Percentiles rank a stretch among this genome's conserved stretches.
Conservation (phyloP, 2,888 invertebrate genomes). For the Yponomeuta malinellus region DNA sequence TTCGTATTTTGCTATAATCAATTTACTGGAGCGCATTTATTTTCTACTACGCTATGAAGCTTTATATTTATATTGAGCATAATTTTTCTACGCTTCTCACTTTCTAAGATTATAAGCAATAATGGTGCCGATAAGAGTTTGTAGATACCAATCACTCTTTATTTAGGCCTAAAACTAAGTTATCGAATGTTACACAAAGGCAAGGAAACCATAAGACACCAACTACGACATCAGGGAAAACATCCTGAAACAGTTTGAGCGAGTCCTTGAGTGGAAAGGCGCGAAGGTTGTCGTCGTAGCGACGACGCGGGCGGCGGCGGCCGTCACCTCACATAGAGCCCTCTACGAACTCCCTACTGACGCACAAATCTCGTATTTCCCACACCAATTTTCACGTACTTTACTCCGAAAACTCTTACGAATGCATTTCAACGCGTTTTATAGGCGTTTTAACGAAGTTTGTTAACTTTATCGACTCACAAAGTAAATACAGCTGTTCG, state of each 20-base stretch:
- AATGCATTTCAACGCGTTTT: not conserved
- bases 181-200: no score
- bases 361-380: not conserved
- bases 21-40: not conserved
- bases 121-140: not conserved
- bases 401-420: not conserved
- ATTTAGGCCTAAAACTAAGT: no score
- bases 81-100: not conserved
- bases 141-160: no score
- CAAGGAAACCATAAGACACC: no score
- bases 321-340: not conserved
- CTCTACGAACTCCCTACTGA: not conserved
- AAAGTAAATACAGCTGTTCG: not conserved
- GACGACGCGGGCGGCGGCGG: not conserved
- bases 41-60: not conserved
- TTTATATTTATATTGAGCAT: not conserved
- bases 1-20: not conserved
- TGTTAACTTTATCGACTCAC: not conserved
- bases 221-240: not conserved
- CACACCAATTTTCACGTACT: not conserved
- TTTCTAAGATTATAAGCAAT: not conserved
- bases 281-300: not conserved
- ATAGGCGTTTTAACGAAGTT: not conserved
- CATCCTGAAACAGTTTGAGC: not conserved
- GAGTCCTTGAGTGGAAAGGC: not conserved